Evolutionary conservation across 2,797 vertebrate genomes (phyloP).

Genomic region (Melanogrammus aeglefinus): DNA sequence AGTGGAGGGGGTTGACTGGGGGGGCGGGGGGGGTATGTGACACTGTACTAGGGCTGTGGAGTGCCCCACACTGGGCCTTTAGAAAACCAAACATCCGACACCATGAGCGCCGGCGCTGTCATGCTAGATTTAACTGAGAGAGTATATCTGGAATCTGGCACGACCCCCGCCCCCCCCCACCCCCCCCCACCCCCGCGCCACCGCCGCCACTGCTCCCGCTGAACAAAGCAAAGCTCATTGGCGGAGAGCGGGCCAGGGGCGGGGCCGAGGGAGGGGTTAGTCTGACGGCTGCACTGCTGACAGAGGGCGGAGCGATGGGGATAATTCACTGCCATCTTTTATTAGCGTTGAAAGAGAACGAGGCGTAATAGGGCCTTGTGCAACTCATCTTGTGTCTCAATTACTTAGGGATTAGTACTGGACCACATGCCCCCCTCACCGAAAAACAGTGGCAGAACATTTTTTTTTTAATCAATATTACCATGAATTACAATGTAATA

Average conservation of each 20-base stretch:
- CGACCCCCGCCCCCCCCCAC: not conserved
- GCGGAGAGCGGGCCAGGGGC: not conserved
- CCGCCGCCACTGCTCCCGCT: not conserved
- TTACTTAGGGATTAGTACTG: not conserved
- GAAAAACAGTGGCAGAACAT: no score
- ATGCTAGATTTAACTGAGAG: conserved; percentile 10
- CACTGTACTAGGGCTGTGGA: conserved; percentile 28
- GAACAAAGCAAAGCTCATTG: conserved; percentile 1
- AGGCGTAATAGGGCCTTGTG: no score
- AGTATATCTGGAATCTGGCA: conserved; percentile 14
- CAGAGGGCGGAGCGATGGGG: not conserved
- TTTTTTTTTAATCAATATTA: no score
- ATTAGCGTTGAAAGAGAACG: not conserved
- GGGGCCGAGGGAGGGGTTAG: no score
- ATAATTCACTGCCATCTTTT: conserved; percentile 3
- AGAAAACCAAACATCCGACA: conserved; percentile 42
- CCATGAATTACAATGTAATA: no score
- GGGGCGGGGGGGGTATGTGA: not conserved
- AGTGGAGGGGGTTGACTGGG: conserved; percentile 10
- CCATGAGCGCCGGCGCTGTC: conserved; percentile 1
- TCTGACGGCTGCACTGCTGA: not conserved
- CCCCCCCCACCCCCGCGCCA: not conserved
- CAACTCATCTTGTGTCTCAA: not conserved
- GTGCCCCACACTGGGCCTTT: conserved; percentile 34
- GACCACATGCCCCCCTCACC: no score